phyloP scores from a whole-genome alignment of 1,140 invertebrate species.

The Drosophila santomea region DNA sequence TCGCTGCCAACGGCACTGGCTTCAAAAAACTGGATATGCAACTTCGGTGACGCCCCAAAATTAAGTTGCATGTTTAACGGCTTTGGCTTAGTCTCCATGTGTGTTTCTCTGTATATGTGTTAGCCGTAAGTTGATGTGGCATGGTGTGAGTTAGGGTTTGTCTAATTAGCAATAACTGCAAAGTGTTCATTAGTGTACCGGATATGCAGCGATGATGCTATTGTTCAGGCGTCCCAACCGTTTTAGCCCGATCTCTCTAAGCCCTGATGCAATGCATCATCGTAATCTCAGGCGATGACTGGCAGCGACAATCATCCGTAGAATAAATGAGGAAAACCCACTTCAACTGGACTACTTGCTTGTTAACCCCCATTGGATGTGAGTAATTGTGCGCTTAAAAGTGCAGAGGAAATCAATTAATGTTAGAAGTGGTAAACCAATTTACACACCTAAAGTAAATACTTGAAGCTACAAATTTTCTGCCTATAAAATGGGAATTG shows the following conservation, averaged over 20 bases:
- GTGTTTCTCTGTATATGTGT: not conserved
- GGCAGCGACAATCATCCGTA: constrained; percentile 23
- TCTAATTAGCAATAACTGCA: constrained; percentile 77
- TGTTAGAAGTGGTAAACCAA: not conserved
- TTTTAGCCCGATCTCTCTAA: constrained; percentile 5
- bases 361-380: constrained; percentile 9
- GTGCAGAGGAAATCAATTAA: not conserved
- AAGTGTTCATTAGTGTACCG: constrained; percentile 75
- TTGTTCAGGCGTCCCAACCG: constrained; percentile 57
- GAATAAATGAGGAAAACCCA: constrained; percentile 32
- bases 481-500: not conserved
- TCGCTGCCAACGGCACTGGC: constrained; percentile 34
- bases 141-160: constrained; percentile 32
- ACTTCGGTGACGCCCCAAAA: constrained; percentile 63
- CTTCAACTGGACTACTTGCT: constrained; percentile 20
- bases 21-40: constrained; percentile 64
- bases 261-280: constrained; percentile 31
- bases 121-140: not conserved
- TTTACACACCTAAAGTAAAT: too few relatives aligned
- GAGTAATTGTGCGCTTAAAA: not conserved
- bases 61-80: constrained; percentile 68
- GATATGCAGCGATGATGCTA: constrained; percentile 78
- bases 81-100: constrained; percentile 4
- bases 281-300: constrained; percentile 48
- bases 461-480: not conserved